Conservation (phyloP, 2,797 vertebrate species). For the Chromobotia macracanthus region DNA sequence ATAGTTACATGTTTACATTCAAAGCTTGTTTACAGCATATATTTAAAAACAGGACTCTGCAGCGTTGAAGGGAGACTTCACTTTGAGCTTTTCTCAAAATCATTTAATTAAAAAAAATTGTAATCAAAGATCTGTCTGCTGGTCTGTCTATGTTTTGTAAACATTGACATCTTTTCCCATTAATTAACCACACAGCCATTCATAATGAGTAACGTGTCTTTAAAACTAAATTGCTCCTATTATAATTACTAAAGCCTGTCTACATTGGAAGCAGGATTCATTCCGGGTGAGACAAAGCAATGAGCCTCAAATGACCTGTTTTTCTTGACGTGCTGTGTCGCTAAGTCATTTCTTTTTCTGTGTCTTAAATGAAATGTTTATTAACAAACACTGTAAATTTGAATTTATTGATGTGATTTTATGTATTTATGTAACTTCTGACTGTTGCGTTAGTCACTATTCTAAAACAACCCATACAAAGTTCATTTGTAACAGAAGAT, state of each 20-base stretch:
- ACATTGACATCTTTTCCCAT: no score
- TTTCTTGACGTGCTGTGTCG: background rate
- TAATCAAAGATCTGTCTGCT: background rate
- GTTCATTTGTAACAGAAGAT: no score
- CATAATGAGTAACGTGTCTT: background rate
- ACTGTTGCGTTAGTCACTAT: no score
- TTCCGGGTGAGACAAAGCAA: background rate
- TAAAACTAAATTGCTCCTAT: background rate
- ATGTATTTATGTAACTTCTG: no score
- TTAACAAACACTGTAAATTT: background rate
- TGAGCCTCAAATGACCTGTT: background rate
- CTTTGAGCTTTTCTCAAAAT: no score
- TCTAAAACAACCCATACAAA: no score
- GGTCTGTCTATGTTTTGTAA: background rate
- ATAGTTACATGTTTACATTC: background rate
- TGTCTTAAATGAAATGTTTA: background rate
- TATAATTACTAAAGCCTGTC: background rate
- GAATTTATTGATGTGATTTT: background rate
- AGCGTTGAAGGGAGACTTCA: no score
- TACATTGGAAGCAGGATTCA: background rate
- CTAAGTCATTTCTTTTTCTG: background rate
- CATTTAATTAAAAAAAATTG: no score
- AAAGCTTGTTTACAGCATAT: background rate
- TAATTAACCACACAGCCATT: no score
- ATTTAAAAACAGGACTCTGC: background rate